phyloP scores from a whole-genome alignment of 30 jellyfish, hydroid and myxozoan species.

The Pelagia noctiluca region DNA sequence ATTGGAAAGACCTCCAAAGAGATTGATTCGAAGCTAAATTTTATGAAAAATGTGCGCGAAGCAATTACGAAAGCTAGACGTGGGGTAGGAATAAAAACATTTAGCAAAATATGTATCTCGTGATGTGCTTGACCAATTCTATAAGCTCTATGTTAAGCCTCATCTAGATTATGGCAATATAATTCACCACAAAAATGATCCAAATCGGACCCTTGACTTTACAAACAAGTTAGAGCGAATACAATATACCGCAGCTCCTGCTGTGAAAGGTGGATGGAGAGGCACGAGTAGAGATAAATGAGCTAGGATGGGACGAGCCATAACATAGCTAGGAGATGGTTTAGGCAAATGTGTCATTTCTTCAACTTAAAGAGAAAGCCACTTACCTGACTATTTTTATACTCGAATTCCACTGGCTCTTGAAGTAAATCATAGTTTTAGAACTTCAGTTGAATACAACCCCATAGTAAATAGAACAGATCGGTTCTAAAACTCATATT shows the following conservation, averaged over 20 bases:
- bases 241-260: slow-evolving; percentile 57
- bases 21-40: neutral
- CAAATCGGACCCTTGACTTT: slow-evolving; percentile 29
- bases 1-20: too few species aligned
- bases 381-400: neutral
- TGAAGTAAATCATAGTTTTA: neutral
- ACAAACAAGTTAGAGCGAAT: slow-evolving; percentile 34
- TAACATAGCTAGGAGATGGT: too few species aligned
- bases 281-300: slow-evolving; percentile 4
- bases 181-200: slow-evolving; percentile 28
- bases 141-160: slow-evolving; percentile 11
- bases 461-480: neutral
- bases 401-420: neutral
- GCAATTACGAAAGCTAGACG: too few species aligned
- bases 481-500: neutral
- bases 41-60: neutral
- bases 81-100: too few species aligned
- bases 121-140: slow-evolving; percentile 12
- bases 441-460: neutral
- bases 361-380: neutral
- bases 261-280: slow-evolving; percentile 29
- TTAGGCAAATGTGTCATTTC: too few species aligned
- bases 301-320: too few species aligned
- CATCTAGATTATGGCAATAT: slow-evolving; percentile 18
- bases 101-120: neutral